A percentile compares a stretch with the other conserved stretches of the same genome.
These are phyloP conservation scores for Procambarus clarkii DNA, from an alignment of 1,140 invertebrate species.

Conservation along the genomic window DNA sequence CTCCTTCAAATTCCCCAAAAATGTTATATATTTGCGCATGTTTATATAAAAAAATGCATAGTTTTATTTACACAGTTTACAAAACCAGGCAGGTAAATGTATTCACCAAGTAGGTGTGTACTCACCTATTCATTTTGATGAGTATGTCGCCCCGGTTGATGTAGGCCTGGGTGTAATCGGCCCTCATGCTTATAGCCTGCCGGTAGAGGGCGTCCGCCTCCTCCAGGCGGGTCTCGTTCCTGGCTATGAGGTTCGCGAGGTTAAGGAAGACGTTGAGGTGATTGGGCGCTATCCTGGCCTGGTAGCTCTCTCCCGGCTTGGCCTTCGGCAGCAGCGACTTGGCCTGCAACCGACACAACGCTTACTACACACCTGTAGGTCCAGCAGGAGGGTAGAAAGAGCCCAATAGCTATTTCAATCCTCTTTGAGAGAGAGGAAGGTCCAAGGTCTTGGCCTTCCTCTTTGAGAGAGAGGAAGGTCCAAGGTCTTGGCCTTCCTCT, in stretches of 20 bases:
- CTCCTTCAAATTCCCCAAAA: no score
- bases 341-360: constrained; percentile 78
- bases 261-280: constrained; percentile 97
- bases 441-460: no score
- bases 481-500: no score
- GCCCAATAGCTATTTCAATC: no score
- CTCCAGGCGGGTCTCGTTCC: constrained; percentile 91
- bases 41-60: no score
- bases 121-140: constrained; percentile 89
- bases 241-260: constrained; percentile 94
- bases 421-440: no score
- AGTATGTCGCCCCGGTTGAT: constrained; percentile 97
- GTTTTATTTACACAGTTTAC: no score
- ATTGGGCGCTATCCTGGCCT: constrained; percentile 95
- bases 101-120: background rate
- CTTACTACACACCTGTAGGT: no score
- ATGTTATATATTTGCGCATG: no score
- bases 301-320: constrained; percentile 94
- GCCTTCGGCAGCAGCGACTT: constrained; percentile 93
- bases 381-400: no score
- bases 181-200: constrained; percentile 96
- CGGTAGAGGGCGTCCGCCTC: constrained; percentile 95
- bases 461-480: no score
- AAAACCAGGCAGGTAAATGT: no score
- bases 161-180: constrained; percentile 97